phyloP scores from a whole-genome alignment of 2,888 invertebrate species.

The Pseudoips prasinana region DNA sequence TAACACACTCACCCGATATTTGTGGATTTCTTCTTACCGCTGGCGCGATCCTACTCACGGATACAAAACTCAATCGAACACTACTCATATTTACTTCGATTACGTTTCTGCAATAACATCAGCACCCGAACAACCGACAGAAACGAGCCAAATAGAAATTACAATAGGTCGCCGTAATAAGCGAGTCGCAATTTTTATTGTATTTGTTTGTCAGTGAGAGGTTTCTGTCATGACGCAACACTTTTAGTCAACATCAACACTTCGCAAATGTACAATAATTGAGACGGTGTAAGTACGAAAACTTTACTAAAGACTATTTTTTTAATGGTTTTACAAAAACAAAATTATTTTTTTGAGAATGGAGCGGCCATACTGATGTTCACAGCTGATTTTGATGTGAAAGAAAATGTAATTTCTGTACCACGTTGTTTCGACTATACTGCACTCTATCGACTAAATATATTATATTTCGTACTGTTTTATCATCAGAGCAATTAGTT shows the following conservation, averaged over 20 bases:
- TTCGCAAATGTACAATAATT: slow-evolving; percentile 49
- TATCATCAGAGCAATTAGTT: slow-evolving; percentile 36
- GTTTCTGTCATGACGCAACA: slow-evolving; percentile 81
- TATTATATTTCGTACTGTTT: slow-evolving; percentile 38
- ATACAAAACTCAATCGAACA: slow-evolving; percentile 74
- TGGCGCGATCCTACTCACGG: slow-evolving; percentile 63
- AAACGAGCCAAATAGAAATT: slow-evolving; percentile 54
- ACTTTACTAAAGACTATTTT: slow-evolving; percentile 67
- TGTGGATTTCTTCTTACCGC: slow-evolving; percentile 74
- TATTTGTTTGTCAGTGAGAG: slow-evolving; percentile 81
- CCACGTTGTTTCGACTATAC: slow-evolving; percentile 71
- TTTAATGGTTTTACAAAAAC: slow-evolving; percentile 66
- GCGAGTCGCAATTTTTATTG: slow-evolving; percentile 72
- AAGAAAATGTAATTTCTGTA: slow-evolving; percentile 65
- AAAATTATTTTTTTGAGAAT: slow-evolving; percentile 69
- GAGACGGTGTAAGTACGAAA: slow-evolving; percentile 65
- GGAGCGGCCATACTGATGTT: slow-evolving; percentile 80
- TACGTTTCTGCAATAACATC: slow-evolving; percentile 63
- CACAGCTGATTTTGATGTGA: slow-evolving; percentile 82
- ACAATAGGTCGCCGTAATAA: slow-evolving; percentile 43
- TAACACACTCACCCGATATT: slow-evolving; percentile 67
- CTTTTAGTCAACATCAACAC: slow-evolving; percentile 76
- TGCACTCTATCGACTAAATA: slow-evolving; percentile 48
- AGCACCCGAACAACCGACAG: slow-evolving; percentile 55
- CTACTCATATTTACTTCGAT: slow-evolving; percentile 68